A percentile compares a stretch with the other conserved stretches of the same genome.
Conservation (phyloP, 2,113 vertebrate species). For the Pelmatolapia mariae region DNA sequence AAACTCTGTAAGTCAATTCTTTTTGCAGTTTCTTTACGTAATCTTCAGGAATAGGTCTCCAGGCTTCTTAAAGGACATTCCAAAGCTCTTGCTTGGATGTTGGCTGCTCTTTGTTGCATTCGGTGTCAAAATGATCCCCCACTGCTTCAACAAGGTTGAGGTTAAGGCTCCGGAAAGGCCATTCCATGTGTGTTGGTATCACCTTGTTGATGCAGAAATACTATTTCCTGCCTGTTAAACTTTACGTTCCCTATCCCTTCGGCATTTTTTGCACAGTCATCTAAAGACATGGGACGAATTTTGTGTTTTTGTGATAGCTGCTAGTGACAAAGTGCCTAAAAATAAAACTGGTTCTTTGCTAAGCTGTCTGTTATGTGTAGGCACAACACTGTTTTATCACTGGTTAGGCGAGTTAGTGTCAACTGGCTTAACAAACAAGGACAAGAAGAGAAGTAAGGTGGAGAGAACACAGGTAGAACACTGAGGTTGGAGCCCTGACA, state of each 20-base stretch:
- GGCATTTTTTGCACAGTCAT: background rate
- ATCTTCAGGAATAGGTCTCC: background rate
- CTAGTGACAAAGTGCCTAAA: too few species aligned
- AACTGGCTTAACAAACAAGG: background rate
- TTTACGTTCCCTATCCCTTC: background rate
- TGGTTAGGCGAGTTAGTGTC: background rate
- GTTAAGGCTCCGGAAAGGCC: background rate
- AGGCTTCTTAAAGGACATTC: background rate
- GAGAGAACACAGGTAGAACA: conserved; percentile 14
- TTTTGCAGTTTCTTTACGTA: background rate
- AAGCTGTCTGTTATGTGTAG: background rate
- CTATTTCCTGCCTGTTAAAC: background rate
- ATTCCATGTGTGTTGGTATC: background rate
- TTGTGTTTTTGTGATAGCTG: background rate
- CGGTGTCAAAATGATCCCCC: background rate
- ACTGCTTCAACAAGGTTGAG: background rate
- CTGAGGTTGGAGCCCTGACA: conserved; percentile 16
- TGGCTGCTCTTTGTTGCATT: background rate
- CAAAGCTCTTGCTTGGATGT: background rate
- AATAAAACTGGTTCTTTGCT: background rate
- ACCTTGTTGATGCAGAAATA: background rate
- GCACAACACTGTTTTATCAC: background rate
- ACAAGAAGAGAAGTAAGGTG: background rate
- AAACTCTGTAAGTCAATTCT: background rate
- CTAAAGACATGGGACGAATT: fast-evolving